Conservation (phyloP, 2,888 invertebrate species). For the Ecliptopera silaceata region DNA sequence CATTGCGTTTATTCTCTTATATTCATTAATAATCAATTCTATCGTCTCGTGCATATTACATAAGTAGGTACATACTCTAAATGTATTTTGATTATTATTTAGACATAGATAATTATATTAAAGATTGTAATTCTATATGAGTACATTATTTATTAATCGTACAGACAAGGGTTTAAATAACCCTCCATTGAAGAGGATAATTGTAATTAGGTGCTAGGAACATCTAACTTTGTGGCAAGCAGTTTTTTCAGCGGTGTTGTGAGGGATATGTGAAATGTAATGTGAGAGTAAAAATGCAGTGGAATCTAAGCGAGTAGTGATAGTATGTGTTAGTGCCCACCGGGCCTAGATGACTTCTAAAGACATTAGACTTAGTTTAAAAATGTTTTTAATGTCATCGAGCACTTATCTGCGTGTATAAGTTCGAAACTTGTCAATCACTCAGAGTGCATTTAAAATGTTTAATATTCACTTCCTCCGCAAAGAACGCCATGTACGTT, state of each 20-base stretch:
- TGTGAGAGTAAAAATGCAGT: slow-evolving; percentile 12
- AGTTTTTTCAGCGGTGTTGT: slow-evolving; percentile 7
- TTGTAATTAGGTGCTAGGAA: not conserved
- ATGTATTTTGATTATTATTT: not conserved
- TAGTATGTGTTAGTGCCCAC: slow-evolving; percentile 1
- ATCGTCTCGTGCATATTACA: not conserved
- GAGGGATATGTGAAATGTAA: not conserved
- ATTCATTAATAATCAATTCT: not conserved
- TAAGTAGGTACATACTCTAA: not conserved
- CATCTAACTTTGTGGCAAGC: slow-evolving; percentile 2
- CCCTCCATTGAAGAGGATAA: not conserved
- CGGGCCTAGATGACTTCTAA: slow-evolving; percentile 5
- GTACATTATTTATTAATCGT: not conserved
- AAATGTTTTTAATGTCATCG: slow-evolving; percentile 12
- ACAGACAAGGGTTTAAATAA: not conserved
- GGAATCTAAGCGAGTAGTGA: not conserved
- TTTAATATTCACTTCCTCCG: slow-evolving; percentile 12
- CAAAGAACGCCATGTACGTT: slow-evolving; percentile 1
- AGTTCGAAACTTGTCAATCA: slow-evolving; percentile 17
- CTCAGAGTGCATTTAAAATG: slow-evolving; percentile 16
- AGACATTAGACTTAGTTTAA: not conserved
- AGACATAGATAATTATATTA: not conserved
- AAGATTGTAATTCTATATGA: not conserved
- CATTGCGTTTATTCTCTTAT: not conserved
- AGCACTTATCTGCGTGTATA: slow-evolving; percentile 18